Conservation (phyloP, 2,113 vertebrate genomes). For the Pelodiscus sinensis region DNA sequence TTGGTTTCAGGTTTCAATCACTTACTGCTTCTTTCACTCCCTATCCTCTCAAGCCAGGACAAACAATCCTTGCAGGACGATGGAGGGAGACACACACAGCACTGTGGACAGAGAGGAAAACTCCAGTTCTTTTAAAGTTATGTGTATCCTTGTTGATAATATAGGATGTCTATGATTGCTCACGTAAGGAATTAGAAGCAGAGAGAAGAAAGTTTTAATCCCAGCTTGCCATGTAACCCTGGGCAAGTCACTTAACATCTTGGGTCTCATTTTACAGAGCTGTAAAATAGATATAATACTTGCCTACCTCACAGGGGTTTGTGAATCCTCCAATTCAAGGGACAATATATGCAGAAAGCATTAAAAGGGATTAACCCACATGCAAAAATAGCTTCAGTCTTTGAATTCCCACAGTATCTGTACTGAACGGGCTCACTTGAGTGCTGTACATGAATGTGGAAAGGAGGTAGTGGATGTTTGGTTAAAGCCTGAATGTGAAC, state of each 20-base stretch:
- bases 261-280: not conserved
- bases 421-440: not conserved
- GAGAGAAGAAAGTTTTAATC: not conserved
- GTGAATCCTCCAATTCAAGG: not conserved
- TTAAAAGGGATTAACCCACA: not conserved
- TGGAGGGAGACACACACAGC: not conserved
- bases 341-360: not conserved
- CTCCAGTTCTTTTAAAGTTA: not conserved
- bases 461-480: not conserved
- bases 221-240: not conserved
- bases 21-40: not conserved
- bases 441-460: not conserved
- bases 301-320: not conserved
- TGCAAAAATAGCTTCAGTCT: not conserved
- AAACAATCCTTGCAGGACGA: not conserved
- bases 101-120: not conserved
- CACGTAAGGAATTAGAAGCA: not conserved
- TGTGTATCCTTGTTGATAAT: not conserved
- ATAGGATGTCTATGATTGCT: not conserved
- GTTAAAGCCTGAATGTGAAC: not conserved
- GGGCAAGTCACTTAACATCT: not conserved
- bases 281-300: not conserved
- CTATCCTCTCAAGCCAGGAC: not conserved
- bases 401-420: not conserved
- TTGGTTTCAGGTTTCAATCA: not conserved